Evolutionary conservation across 2,888 invertebrate genomes (phyloP), one percentile per base, ranked within the genome.

Genomic region (Anthrax anthrax): DNA sequence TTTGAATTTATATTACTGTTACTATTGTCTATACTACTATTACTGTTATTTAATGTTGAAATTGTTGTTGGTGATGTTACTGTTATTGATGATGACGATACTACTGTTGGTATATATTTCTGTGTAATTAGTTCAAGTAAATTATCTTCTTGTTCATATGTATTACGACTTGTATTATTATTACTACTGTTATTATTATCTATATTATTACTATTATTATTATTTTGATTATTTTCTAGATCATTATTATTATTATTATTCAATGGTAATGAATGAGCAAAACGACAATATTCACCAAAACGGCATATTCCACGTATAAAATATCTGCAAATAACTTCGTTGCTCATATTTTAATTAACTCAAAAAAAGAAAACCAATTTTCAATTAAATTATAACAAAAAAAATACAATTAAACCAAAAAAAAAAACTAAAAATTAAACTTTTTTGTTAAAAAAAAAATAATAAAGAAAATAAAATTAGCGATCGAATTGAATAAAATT

Each of bases 271-370:
- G 40, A 23, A 51, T 67, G 67, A 10, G 62, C 61, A 50, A 63
- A 66, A 16, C 65, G 60, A 41, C 67, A 67, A 48, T 60, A 54
- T 34, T 60, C 58, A 14, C 67, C 67, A 39, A 63, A 67, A 40
- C 65, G 65, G 40, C 67, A 67, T 32, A 62, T 59, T 18, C 67
- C 67, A 29, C 62, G 58, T 47, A 58, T 48, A 51, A 59, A 65
- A 50, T 58, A 67, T 36, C 63, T 63, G 52, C 67, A 67, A 41
- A 64, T 23, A 32, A 32, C 13, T 32, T 12, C 29, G 9, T 32
- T 32, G 13, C 13, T 32, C 29, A 32, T 32, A 32, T 32, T 32
- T 32, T 12, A 6, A 23, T 6, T 8, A 8, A 23, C 23, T n/a
- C n/a, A n/a, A n/a, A n/a, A n/a, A n/a, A n/a, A n/a, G n/a, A n/a